A percentile compares a stretch with the other conserved stretches of the same genome.
phyloP scores from a whole-genome alignment of 2,888 invertebrate species.

The Ennomos fuscantarius region DNA sequence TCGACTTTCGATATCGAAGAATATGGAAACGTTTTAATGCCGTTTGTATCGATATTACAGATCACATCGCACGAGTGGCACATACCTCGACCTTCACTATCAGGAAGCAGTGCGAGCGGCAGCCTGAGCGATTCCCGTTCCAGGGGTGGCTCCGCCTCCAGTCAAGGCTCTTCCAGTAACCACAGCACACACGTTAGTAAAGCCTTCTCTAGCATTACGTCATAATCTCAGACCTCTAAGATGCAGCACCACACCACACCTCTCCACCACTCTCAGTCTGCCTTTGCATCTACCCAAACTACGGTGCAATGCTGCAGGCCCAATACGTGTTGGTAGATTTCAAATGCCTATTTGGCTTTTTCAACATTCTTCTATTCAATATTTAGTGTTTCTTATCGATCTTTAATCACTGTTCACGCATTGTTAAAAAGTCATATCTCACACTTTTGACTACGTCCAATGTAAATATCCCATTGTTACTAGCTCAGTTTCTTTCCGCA shows the following conservation, averaged over 20 bases:
- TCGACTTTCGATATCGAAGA: too few species aligned
- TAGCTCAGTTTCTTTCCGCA: background rate
- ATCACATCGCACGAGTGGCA: constrained; percentile 87
- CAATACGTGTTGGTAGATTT: too few species aligned
- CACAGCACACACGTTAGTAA: constrained; percentile 91
- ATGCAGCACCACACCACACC: too few species aligned
- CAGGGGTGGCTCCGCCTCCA: constrained; percentile 87
- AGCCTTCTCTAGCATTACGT: background rate
- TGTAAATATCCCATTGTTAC: constrained; percentile 17
- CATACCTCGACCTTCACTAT: constrained; percentile 92
- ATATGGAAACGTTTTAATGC: background rate
- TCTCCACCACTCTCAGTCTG: background rate
- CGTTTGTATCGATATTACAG: constrained; percentile 51
- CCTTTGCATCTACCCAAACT: too few species aligned
- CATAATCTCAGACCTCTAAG: too few species aligned
- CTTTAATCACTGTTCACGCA: constrained; percentile 17
- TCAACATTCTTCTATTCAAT: too few species aligned
- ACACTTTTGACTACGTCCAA: constrained; percentile 15
- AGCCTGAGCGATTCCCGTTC: constrained; percentile 73
- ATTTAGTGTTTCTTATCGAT: background rate
- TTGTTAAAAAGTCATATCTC: constrained; percentile 18
- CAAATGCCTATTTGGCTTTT: too few species aligned
- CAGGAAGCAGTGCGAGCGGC: constrained; percentile 72
- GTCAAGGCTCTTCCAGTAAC: constrained; percentile 86
- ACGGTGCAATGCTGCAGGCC: too few species aligned